Evolutionary conservation across 2,888 invertebrate species (phyloP).

Genomic region (Pherbina coryleti): DNA sequence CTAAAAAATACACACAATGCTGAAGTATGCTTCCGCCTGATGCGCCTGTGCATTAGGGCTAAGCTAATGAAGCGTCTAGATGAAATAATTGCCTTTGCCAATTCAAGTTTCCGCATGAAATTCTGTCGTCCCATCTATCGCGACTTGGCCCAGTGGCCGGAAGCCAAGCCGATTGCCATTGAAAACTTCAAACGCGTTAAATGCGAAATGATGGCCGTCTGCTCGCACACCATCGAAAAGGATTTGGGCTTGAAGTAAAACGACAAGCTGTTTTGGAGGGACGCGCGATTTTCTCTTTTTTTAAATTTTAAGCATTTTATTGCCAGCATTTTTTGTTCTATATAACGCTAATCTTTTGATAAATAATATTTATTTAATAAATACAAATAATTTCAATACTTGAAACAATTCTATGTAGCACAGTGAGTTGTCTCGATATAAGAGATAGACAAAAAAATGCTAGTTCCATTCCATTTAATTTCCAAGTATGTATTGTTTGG

Average conservation of each 20-base stretch:
- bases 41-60: slow-evolving; percentile 82
- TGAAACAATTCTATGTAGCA: too few relatives aligned
- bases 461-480: too few relatives aligned
- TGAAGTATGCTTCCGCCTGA: slow-evolving; percentile 85
- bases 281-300: too few relatives aligned
- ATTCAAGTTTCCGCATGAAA: slow-evolving; percentile 91
- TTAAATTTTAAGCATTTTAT: background rate
- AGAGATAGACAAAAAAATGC: too few relatives aligned
- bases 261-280: too few relatives aligned
- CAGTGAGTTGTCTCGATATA: too few relatives aligned
- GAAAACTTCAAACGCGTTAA: slow-evolving; percentile 79
- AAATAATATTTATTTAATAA: too few relatives aligned
- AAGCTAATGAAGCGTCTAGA: slow-evolving; percentile 77
- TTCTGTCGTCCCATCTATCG: slow-evolving; percentile 90
- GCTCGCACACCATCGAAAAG: slow-evolving; percentile 80
- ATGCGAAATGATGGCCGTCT: slow-evolving; percentile 86
- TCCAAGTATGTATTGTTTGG: too few relatives aligned
- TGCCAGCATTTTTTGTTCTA: background rate
- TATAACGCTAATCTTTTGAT: background rate
- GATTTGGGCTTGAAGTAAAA: slow-evolving; percentile 73
- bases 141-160: slow-evolving; percentile 85
- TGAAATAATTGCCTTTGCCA: slow-evolving; percentile 82
- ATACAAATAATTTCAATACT: too few relatives aligned
- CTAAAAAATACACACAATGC: slow-evolving; percentile 78
- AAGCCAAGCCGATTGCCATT: slow-evolving; percentile 76